Percentiles rank a stretch among this genome's conserved stretches.
Evolutionary conservation across 30 jellyfish, hydroid and myxozoan species (phyloP).

Genomic region (Aurelia coerulea): DNA sequence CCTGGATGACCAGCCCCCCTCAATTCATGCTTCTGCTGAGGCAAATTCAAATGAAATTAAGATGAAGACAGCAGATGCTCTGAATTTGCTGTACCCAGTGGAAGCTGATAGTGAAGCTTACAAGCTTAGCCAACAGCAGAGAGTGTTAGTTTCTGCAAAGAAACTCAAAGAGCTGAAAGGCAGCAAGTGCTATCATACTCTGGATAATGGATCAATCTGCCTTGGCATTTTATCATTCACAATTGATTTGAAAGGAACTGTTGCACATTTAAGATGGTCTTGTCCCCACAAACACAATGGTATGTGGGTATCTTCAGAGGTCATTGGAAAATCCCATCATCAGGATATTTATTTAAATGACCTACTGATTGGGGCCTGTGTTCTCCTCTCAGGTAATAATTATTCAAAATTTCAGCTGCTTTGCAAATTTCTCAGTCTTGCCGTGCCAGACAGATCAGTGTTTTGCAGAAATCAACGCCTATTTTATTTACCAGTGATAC

Average conservation of each 20-base stretch:
- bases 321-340: too few species aligned
- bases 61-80: background rate
- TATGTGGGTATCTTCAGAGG: too few species aligned
- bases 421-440: background rate
- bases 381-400: too few species aligned
- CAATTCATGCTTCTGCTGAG: background rate
- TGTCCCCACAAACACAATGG: too few species aligned
- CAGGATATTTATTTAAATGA: too few species aligned
- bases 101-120: too few species aligned
- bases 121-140: too few species aligned
- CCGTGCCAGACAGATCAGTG: background rate
- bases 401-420: background rate
- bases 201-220: too few species aligned
- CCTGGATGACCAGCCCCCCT: background rate
- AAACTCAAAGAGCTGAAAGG: too few species aligned
- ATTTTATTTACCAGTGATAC: background rate
- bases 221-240: background rate
- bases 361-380: too few species aligned
- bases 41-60: constrained; percentile 8
- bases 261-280: background rate
- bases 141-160: too few species aligned
- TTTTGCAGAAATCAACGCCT: background rate
- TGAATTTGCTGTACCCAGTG: background rate
- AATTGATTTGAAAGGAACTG: background rate
- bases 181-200: too few species aligned